phyloP scores from a whole-genome alignment of 1,140 invertebrate genomes.

The Melipona quadrifasciata region DNA sequence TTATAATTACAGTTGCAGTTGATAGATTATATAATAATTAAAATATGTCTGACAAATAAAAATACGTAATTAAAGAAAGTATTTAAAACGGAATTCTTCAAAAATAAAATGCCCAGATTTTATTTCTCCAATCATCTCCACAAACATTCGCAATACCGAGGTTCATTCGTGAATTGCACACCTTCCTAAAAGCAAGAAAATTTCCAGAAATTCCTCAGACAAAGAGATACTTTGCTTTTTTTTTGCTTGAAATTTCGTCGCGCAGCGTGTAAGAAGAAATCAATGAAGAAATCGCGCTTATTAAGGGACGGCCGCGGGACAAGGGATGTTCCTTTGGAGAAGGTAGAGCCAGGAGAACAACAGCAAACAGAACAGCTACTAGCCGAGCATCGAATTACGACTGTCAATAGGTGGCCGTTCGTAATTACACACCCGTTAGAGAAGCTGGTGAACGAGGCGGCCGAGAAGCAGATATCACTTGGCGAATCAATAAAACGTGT shows the following conservation, averaged over 20 bases:
- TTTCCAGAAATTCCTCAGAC: not conserved
- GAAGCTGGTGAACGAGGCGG: conserved; percentile 4
- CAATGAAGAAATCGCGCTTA: not conserved
- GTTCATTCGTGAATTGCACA: not conserved
- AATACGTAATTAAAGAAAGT: no score
- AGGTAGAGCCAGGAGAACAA: not conserved
- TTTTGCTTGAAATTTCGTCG: not conserved
- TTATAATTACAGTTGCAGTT: no score
- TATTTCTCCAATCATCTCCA: no score
- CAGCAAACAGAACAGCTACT: not conserved
- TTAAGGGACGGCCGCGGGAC: not conserved
- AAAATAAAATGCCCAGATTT: no score
- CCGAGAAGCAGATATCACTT: conserved; percentile 44
- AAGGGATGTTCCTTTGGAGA: not conserved
- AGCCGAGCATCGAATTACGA: conserved; percentile 21
- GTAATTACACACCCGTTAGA: conserved; percentile 47
- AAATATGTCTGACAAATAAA: no score
- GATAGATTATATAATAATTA: no score
- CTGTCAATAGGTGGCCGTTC: conserved; percentile 21
- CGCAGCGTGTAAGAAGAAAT: not conserved
- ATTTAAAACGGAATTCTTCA: no score
- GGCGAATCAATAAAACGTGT: conserved; percentile 49
- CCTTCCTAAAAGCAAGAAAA: not conserved
- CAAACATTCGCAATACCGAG: not conserved
- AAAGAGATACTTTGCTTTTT: not conserved